Base-by-base conservation (phyloP, 2,113 vertebrate species). In the Delphinapterus leucas region DNA sequence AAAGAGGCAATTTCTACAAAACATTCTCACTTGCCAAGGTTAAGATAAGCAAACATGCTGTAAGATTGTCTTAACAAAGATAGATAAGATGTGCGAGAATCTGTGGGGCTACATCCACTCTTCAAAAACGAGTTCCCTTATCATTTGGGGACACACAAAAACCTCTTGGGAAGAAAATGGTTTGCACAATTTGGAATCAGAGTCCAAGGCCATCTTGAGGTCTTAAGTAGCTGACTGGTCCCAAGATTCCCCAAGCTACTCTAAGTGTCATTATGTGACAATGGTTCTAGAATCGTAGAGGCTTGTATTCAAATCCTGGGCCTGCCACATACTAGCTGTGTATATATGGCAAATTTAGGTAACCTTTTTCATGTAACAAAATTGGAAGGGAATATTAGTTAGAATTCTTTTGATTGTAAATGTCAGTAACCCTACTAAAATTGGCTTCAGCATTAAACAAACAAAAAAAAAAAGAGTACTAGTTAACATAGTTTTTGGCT, bases 1-100 rank as follows among this genome's bases (percentile, higher is more conserved):
- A 53, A 82, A 89, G 80, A 85, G 6, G 2, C 36, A 55, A 79
- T 92, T 77, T 88, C 47, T 65, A 67, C 6, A 18, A 79, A 95
- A 71, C 44, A 53, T 47, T 93, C 47, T 94, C n/a, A 83, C 31
- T 93, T 60, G 10, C 70, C 70, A 81, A 77, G 44, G 26, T 93
- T 93, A 85, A 97, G 28, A 36, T 92, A 94, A 90, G 53, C 41
- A 95, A 96, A 38, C 0, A 10, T 41, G 79, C 49, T 65, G 77
- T 25, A 92, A 58, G 38, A 80, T 0, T 81, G 8, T 88, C 88
- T 92, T 79, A 90, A 92, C 28, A 71, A 86, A 86, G 94, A 70
- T 2, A 71, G 49, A 82, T n/a, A 5, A 6, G 10, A 58, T 15
- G 1, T 81, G 41, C 25, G 23, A 73, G 44, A 38, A 79, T 63